Percentiles rank a stretch among this genome's conserved stretches.
Evolutionary conservation across 37 sponge, comb jelly and placozoan species (phyloP).

Genomic region (Beroe ovata): DNA sequence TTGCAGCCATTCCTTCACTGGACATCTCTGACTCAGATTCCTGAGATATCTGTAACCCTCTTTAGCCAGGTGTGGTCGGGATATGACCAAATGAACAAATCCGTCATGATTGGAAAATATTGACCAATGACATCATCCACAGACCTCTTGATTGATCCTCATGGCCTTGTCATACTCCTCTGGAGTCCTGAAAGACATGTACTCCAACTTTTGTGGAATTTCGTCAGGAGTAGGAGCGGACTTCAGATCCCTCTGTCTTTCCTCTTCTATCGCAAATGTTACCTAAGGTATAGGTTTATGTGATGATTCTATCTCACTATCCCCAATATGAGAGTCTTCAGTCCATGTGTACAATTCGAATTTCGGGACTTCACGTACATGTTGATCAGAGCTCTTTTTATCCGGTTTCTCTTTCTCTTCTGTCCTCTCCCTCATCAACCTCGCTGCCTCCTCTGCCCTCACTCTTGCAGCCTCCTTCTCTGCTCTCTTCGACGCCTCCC

Average conservation of each 20-base stretch:
- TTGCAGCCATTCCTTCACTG: background rate
- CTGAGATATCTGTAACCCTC: conserved; percentile 22
- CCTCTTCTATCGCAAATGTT: conserved; percentile 56
- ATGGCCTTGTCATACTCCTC: conserved; percentile 41
- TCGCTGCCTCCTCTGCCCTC: too few relatives aligned
- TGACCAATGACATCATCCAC: background rate
- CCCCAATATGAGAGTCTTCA: too few relatives aligned
- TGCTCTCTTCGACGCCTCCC: background rate
- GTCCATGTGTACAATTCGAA: too few relatives aligned
- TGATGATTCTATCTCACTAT: too few relatives aligned
- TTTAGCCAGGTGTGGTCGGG: background rate
- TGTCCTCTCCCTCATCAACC: background rate
- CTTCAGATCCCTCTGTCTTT: background rate
- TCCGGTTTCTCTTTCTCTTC: background rate
- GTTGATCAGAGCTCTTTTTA: background rate
- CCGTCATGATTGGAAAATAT: too few relatives aligned
- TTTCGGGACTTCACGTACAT: background rate
- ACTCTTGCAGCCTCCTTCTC: background rate
- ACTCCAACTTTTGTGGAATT: background rate
- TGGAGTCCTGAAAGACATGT: conserved; percentile 13
- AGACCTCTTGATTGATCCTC: conserved; percentile 1
- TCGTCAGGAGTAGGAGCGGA: background rate
- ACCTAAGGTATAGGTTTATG: too few relatives aligned
- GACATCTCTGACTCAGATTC: background rate
- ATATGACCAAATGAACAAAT: background rate